Evolutionary conservation across 2,113 vertebrate species (phyloP).

Genomic region (Hyperopisus bebe): DNA sequence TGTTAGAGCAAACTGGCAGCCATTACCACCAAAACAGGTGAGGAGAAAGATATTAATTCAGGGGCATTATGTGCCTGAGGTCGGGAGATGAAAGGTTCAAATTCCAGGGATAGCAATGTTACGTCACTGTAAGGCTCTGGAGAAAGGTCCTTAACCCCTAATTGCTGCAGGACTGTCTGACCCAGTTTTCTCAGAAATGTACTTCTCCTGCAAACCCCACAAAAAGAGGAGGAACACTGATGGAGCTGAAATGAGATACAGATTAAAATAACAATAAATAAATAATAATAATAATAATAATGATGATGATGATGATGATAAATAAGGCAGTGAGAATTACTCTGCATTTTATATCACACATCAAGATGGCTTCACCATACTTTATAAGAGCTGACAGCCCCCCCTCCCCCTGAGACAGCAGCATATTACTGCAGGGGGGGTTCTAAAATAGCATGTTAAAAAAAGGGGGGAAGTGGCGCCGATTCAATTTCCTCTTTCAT

Average conservation of each 20-base stretch:
- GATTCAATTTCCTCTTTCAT: background rate
- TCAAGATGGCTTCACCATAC: background rate
- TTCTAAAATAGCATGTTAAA: background rate
- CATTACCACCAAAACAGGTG: background rate
- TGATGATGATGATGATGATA: background rate
- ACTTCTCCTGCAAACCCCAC: background rate
- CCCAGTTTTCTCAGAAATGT: background rate
- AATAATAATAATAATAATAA: too few species aligned
- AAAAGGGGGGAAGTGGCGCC: background rate
- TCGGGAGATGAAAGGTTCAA: too few species aligned
- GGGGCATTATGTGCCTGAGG: too few species aligned
- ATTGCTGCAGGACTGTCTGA: background rate
- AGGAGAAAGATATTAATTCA: background rate
- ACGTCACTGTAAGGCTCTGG: background rate
- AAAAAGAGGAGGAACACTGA: background rate
- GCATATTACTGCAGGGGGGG: background rate
- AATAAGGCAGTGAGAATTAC: background rate
- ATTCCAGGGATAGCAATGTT: too few species aligned
- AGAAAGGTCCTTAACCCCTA: background rate
- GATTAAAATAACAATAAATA: background rate
- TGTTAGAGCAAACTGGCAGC: background rate
- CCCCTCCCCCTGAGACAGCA: background rate
- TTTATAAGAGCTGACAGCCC: background rate
- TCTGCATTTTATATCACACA: background rate
- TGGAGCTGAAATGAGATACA: background rate